Base-by-base conservation (phyloP, 1,140 invertebrate genomes). In the Armadillidium nasatum region DNA sequence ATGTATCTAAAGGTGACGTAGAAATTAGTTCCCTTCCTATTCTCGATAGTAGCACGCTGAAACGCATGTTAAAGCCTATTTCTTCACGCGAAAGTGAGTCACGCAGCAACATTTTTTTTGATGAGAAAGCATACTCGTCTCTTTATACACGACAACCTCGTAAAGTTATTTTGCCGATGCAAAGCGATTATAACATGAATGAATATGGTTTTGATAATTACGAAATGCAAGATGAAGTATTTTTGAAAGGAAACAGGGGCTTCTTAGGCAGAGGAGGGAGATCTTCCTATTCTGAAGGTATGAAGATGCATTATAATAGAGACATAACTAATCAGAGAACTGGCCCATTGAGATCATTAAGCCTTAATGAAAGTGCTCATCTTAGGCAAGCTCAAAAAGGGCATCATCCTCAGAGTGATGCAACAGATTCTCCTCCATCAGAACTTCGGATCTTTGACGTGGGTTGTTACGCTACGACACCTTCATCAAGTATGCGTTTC, bases 381-480 rank as follows among this genome's bases (percentile, higher is more conserved):
- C 19, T 60, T 15, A 60, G 50, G 19, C 50, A 60, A 4, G 50
- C 50, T 13, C 50, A 19, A 7, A 60, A 60, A 19, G 11, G 50
- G 7, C 7, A 19, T 19, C 11, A 60, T 19, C 50, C 19, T 15
- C 50, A 60, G 19, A 60, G 50, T 60, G 75, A 75, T 19, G 75
- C 89, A 83, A 93, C 94, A 83, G 87, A 91, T 78, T 94, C 93
- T 9, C 93, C 93, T 75, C 92, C 93, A 3, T 95, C 93, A 70
- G 93, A 96, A 85, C 94, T 94, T 85, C 92, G 94, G 43, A 91
- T 95, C 84, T 95, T 95, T 85, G 94, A 96, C 87, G 94, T 95
- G 86, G 93, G 94, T 83, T 95, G 93, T 86, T 96, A 95, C 86
- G 93, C 93, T 15, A 95, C 93, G 13, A 95, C 93, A 45, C 93